Base-by-base conservation (phyloP, 2,797 vertebrate species). In the Coregonus sp. region DNA sequence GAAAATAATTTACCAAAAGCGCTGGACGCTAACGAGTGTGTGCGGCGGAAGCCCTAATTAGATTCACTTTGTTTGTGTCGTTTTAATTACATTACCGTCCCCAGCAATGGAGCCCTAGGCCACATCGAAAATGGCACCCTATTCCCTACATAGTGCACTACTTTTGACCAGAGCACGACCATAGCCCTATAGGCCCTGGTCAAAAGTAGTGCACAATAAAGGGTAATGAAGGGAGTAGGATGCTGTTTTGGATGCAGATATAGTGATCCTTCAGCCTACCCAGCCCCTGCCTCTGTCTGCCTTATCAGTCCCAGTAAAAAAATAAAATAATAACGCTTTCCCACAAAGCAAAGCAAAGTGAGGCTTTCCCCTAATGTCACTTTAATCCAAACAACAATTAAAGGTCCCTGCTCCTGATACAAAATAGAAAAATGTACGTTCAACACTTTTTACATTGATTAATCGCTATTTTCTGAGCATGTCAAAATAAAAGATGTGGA, bases 1-100 rank as follows among this genome's bases (percentile, higher is more conserved):
- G 88, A 93, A 96, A 95, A 96, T 94, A 94, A 95, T 96, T 97
- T 94, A 95, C 93, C 95, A 85, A 25, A 25, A 92, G 56, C 63
- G 76, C 29, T 6, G 85, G 80, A 77, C 89, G 74, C 95, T 96
- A 96, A 97, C 92, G 93, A 97, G 95, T 91, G 87, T 67, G 90
- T 93, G 94, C 93, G 83, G 86, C 85, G 94, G 94, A 94, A 95
- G 91, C 93, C 87, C 94, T 96, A 97, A 97, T 97, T 96, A 95
- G 91, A 96, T 96, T 94, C 94, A 94, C 95, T 97, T 95, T 95
- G 95, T 97, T 97, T 95, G 94, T 96, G 94, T 95, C 95, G 95
- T 94, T 93, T 93, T 96, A 96, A 96, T 96, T 95, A 94, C 95
- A 93, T 95, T 94, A 91, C 85, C 91, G 93, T 91, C 91, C 92